These are phyloP conservation scores for Bombus sylvicola DNA, from an alignment of 1,140 invertebrate species.

Conservation along the genomic window DNA sequence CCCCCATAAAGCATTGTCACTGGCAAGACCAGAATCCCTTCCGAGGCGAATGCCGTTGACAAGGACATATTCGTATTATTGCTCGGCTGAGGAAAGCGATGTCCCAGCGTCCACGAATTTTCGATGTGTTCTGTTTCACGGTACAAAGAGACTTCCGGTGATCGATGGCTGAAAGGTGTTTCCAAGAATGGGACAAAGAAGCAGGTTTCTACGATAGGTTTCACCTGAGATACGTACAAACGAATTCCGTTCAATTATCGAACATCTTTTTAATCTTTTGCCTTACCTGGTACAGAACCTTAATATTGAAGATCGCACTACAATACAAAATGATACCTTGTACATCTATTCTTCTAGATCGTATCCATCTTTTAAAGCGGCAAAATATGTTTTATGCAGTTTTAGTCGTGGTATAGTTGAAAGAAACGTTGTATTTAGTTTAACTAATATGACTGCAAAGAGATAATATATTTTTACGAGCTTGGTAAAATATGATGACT, in stretches of 20 bases:
- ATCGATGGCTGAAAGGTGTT: slow-evolving; percentile 8
- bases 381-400: no score
- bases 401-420: no score
- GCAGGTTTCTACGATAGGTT: no score
- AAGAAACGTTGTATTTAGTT: no score
- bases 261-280: neutral
- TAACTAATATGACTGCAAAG: no score
- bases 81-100: neutral
- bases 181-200: neutral
- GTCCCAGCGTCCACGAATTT: neutral
- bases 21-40: slow-evolving; percentile 45
- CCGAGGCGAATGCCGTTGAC: slow-evolving; percentile 59
- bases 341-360: neutral
- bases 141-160: slow-evolving; percentile 15
- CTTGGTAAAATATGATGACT: no score
- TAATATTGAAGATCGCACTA: neutral
- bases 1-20: slow-evolving; percentile 61
- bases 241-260: neutral
- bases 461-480: no score
- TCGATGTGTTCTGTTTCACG: slow-evolving; percentile 4
- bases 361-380: no score
- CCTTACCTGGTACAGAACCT: neutral
- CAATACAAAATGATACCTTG: neutral
- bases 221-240: neutral
- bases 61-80: slow-evolving; percentile 62